Conservation (phyloP, 2,888 invertebrate genomes). For the Trachelus iudaicus region DNA sequence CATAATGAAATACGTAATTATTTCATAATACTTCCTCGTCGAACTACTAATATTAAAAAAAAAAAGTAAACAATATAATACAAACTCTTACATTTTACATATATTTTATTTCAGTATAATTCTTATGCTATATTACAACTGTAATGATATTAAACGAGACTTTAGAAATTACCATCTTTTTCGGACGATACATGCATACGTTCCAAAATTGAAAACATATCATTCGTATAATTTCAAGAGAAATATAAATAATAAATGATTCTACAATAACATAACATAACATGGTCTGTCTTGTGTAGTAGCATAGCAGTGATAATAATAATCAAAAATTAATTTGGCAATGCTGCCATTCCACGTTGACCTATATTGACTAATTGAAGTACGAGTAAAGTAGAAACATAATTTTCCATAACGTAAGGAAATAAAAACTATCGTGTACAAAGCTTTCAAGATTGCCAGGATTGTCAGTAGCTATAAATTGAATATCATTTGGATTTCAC, state of each 20-base stretch:
- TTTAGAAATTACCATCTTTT: background rate
- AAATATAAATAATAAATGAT: conserved; percentile 16
- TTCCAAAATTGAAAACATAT: background rate
- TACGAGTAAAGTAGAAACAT: background rate
- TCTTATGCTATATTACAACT: conserved; percentile 41
- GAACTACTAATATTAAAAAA: background rate
- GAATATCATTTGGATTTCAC: background rate
- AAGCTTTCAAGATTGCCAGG: background rate
- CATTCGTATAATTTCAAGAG: conserved; percentile 13
- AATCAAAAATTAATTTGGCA: background rate
- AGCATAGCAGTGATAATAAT: background rate
- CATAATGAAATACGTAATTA: background rate
- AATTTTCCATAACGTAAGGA: background rate
- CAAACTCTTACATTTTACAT: conserved; percentile 34
- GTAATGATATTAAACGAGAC: conserved; percentile 9
- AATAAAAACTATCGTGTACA: background rate
- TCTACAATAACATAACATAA: conserved; percentile 5
- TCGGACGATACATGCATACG: background rate
- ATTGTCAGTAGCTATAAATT: background rate
- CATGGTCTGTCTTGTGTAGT: background rate
- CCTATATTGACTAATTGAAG: background rate
- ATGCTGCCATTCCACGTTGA: background rate
- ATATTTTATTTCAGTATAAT: conserved; percentile 31
- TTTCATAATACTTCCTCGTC: background rate
- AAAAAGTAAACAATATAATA: background rate